phyloP scores from a whole-genome alignment of 1,140 invertebrate genomes.

The Sinella curviseta region DNA sequence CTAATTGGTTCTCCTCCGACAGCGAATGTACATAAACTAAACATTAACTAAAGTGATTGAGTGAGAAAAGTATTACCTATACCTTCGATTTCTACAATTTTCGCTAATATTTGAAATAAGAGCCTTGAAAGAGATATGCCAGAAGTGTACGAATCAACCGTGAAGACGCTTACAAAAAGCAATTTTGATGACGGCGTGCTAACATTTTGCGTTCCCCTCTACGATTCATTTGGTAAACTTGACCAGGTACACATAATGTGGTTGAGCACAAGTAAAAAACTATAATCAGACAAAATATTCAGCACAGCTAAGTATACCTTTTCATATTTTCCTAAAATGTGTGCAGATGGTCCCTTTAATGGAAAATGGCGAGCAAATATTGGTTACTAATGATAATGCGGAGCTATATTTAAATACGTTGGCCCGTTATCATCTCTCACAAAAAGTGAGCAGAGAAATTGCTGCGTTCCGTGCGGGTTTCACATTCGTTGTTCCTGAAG shows the following conservation, averaged over 20 bases:
- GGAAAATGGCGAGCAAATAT: slow-evolving; percentile 67
- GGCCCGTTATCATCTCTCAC: slow-evolving; percentile 82
- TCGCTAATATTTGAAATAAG: too few species aligned
- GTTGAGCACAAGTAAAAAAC: background rate
- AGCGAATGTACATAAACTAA: slow-evolving; percentile 70
- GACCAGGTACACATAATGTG: background rate
- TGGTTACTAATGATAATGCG: slow-evolving; percentile 76
- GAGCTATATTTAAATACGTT: slow-evolving; percentile 81
- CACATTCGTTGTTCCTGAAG: slow-evolving; percentile 86
- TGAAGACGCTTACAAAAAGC: slow-evolving; percentile 44
- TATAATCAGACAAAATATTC: background rate
- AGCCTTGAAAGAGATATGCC: slow-evolving; percentile 56
- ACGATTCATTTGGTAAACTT: background rate
- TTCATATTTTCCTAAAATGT: too few species aligned
- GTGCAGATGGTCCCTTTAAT: slow-evolving; percentile 69
- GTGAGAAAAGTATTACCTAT: background rate
- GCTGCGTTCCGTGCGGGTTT: slow-evolving; percentile 86
- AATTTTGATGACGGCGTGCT: background rate
- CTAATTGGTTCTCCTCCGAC: slow-evolving; percentile 86
- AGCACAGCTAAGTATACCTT: too few species aligned
- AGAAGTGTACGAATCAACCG: slow-evolving; percentile 52
- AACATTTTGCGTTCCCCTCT: background rate
- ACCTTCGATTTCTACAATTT: slow-evolving; percentile 56
- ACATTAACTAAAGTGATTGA: background rate
- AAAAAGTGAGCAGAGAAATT: slow-evolving; percentile 76